Percentiles rank a stretch among this genome's conserved stretches.
Conservation (phyloP, 2,113 vertebrate species). For the Nothocercus julius region DNA sequence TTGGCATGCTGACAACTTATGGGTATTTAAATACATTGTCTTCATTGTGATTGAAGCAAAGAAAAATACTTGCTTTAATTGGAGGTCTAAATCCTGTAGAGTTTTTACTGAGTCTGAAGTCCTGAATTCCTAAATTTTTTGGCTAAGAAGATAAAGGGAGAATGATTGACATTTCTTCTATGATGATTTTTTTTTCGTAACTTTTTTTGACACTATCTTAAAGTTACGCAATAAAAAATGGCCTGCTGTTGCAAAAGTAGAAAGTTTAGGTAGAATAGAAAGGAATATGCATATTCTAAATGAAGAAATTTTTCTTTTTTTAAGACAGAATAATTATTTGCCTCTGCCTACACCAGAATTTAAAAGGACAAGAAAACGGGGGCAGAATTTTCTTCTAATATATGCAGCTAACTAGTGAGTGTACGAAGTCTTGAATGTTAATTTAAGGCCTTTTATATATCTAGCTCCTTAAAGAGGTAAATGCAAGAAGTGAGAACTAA, state of each 20-base stretch:
- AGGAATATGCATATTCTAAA: not conserved
- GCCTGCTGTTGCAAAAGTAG: not conserved
- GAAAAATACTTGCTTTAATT: not conserved
- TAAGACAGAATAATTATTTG: not conserved
- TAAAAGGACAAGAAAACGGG: not conserved
- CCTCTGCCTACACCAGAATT: not conserved
- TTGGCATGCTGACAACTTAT: not conserved
- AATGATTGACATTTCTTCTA: not conserved
- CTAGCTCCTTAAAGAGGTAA: not conserved
- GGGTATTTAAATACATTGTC: constrained; percentile 12
- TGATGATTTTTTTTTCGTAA: not conserved
- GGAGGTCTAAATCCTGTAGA: not conserved
- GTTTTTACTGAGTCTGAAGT: not conserved
- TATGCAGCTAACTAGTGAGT: not conserved
- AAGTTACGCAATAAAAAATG: not conserved
- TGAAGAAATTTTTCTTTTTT: not conserved
- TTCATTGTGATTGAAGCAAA: not conserved
- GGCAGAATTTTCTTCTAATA: not conserved
- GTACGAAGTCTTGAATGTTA: not conserved
- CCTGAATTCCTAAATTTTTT: not conserved
- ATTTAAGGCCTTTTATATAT: not conserved
- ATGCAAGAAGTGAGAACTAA: not conserved
- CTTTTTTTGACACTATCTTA: not conserved
- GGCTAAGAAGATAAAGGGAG: not conserved
- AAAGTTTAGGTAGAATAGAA: not conserved